Conservation (phyloP, 1,140 invertebrate species). For the Metopolophium dirhodum region DNA sequence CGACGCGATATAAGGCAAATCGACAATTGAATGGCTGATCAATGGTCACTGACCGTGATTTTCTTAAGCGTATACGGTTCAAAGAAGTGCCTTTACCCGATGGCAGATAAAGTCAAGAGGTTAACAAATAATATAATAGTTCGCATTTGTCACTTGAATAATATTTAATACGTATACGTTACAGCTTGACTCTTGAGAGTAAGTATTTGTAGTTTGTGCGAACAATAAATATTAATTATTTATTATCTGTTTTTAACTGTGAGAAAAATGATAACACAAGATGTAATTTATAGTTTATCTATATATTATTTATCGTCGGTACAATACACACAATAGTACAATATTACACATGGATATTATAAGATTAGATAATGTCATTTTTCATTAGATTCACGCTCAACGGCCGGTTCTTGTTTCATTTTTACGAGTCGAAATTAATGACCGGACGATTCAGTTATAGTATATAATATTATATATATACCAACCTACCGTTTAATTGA, state of each 20-base stretch:
- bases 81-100: neutral
- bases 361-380: neutral
- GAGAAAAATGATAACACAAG: neutral
- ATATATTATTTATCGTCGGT: neutral
- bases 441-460: neutral
- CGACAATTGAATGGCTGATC: neutral
- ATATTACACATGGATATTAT: neutral
- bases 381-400: neutral
- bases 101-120: neutral
- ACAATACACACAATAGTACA: neutral
- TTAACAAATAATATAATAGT: conserved; percentile 2
- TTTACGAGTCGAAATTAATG: neutral
- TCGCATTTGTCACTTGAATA: neutral
- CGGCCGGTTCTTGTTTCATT: too few species aligned
- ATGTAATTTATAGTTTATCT: neutral
- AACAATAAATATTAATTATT: conserved; percentile 15
- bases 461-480: neutral
- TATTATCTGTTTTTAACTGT: neutral
- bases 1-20: neutral
- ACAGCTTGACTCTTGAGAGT: neutral
- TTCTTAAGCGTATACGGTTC: neutral
- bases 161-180: neutral
- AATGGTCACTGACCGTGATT: neutral
- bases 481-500: neutral
- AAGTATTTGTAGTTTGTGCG: neutral